Percentiles rank a stretch among this genome's conserved stretches.
Evolutionary conservation across 2,113 vertebrate genomes (phyloP).

Genomic region (Hipposideros armiger): DNA sequence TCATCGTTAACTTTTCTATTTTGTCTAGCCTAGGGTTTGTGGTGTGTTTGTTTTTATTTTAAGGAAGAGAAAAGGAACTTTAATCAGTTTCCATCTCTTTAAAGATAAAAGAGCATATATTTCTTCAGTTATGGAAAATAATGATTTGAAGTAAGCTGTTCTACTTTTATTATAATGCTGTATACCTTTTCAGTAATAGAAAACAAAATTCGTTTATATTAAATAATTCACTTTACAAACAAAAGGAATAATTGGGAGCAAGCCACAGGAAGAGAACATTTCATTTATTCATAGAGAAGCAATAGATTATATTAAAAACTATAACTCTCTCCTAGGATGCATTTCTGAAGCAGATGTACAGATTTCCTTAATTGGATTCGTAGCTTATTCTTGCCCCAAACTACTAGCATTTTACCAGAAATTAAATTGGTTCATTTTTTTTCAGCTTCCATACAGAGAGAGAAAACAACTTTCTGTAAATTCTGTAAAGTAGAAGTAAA

Average conservation of each 20-base stretch:
- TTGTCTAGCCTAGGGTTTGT: neutral
- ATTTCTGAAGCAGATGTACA: slow-evolving; percentile 64
- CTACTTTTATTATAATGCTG: slow-evolving; percentile 15
- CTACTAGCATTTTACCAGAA: slow-evolving; percentile 61
- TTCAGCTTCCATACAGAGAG: neutral
- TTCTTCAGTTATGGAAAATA: slow-evolving; percentile 26
- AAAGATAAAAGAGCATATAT: slow-evolving; percentile 30
- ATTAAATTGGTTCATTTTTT: slow-evolving; percentile 39
- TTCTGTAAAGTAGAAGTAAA: slow-evolving; percentile 60
- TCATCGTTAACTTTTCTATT: slow-evolving; percentile 35
- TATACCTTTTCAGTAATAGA: slow-evolving; percentile 19
- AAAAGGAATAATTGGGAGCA: slow-evolving; percentile 36
- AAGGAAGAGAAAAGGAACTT: slow-evolving; percentile 34
- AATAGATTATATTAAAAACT: slow-evolving; percentile 47
- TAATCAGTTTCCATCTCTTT: slow-evolving; percentile 27
- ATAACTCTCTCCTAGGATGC: neutral
- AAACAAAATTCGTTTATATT: slow-evolving; percentile 7
- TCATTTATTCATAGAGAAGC: slow-evolving; percentile 31
- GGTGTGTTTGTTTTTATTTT: neutral
- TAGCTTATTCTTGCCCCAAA: slow-evolving; percentile 46
- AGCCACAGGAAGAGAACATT: slow-evolving; percentile 11
- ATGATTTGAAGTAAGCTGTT: slow-evolving; percentile 32
- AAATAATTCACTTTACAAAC: slow-evolving; percentile 55
- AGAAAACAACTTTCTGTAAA: slow-evolving; percentile 40
- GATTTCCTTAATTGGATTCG: slow-evolving; percentile 29